Conservation (phyloP, 2,888 invertebrate species). For the Xanthorhoe spadicearia region DNA sequence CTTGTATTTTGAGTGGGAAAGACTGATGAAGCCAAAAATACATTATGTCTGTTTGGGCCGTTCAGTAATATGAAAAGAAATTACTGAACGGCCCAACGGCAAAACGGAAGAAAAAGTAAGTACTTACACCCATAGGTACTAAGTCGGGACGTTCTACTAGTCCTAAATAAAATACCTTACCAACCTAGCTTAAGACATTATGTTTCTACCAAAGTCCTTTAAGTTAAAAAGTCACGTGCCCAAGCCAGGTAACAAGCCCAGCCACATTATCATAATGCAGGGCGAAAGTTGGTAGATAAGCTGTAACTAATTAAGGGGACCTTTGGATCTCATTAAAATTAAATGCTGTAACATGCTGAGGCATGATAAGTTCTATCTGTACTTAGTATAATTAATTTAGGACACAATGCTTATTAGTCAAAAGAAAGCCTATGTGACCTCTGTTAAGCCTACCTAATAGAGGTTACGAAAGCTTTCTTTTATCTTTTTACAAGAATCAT, state of each 20-base stretch:
- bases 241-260: conserved; percentile 27
- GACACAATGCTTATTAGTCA: neutral
- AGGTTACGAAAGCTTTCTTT: too few species aligned
- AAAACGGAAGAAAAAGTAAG: too few species aligned
- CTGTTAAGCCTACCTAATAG: too few species aligned
- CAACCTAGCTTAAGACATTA: neutral
- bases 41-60: too few species aligned
- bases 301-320: conserved; percentile 66
- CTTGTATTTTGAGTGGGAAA: too few species aligned
- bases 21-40: too few species aligned
- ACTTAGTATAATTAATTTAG: neutral
- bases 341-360: conserved; percentile 48
- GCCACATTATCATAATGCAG: conserved; percentile 42
- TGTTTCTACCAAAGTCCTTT: neutral
- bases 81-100: too few species aligned
- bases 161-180: neutral
- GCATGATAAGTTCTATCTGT: conserved; percentile 37
- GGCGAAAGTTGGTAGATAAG: conserved; percentile 53
- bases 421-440: neutral
- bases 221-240: conserved; percentile 42
- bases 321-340: conserved; percentile 67
- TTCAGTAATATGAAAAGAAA: too few species aligned
- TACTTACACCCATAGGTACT: too few species aligned
- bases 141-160: too few species aligned
- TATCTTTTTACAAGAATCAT: too few species aligned